Base-by-base conservation (phyloP, 1,140 invertebrate species). In the Rhyacophila brunnea region DNA sequence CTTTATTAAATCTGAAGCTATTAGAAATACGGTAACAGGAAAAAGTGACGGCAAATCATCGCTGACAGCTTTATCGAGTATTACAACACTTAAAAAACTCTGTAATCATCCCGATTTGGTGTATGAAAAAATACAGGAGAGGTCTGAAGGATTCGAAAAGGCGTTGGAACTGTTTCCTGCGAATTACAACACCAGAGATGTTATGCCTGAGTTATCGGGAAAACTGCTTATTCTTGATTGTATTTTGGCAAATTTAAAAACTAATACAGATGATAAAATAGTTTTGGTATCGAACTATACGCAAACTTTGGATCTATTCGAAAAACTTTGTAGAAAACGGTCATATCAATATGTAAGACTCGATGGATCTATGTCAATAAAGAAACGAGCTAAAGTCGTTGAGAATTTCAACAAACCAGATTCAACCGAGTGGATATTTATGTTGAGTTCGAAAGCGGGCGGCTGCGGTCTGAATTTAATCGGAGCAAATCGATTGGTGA, bases 231-330 rank as follows among this genome's bases (percentile, higher is more conserved):
- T 99, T 11, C 75, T 99, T 3, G 98, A 99, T 75, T 92, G 89
- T 68, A 84, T 99, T 45, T 78, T 99, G 36, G 96, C 96, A 2
- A 83, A 95, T 49, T 85, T 99, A 40, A 94, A 95, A 72, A 90
- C 86, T 9, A 89, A 88, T 53, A 94, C 90, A 1, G 87, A 88
- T 67, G 98, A 99, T 71, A 99, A 98, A 80, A 92, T 99, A 45
- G 97, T 99, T 1, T 79, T 99, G 1, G 95, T 99, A 6, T 99
- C 97, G 13, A 99, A 99, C 77, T 99, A 99, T 70, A 99, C 98
- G 1, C 96, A 99, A 78, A 99, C 97, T 0, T 80, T 99, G 62
- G 98, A 99, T 79, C 76, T 99, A 45, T 99, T 99, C 81, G 94
- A 98, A 72, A 91, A 92, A 75, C 79, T 99, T 15, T 93, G 90